phyloP scores from a whole-genome alignment of 1,140 invertebrate genomes.

The Ladona fulva region DNA sequence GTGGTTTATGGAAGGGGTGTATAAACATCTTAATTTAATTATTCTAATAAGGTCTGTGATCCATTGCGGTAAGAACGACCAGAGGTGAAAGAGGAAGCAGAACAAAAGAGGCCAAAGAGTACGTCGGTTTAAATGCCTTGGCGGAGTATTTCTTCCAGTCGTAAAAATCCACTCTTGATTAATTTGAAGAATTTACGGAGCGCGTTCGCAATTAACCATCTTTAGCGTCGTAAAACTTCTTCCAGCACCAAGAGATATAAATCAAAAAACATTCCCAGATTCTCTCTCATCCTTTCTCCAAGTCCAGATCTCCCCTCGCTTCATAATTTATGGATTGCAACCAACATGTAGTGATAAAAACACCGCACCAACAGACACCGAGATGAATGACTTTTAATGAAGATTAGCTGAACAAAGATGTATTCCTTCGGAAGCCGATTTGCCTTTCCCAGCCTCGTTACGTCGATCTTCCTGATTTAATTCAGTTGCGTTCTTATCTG shows the following conservation, averaged over 20 bases:
- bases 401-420: background rate
- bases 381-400: conserved; percentile 1
- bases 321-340: background rate
- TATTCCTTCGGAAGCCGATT: background rate
- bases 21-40: too few species aligned
- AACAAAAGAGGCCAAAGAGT: background rate
- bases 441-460: background rate
- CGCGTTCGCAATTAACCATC: background rate
- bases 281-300: background rate
- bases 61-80: too few species aligned
- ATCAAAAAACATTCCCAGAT: background rate
- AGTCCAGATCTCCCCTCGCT: background rate
- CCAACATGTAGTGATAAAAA: background rate
- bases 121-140: background rate
- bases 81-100: too few species aligned
- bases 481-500: too few species aligned
- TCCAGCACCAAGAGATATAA: background rate
- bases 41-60: too few species aligned
- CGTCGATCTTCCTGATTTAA: too few species aligned
- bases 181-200: background rate
- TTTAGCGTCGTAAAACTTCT: background rate
- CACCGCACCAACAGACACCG: background rate
- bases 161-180: background rate
- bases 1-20: too few species aligned
- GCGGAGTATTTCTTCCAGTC: background rate